These are phyloP conservation scores for Vireo griseus DNA, from an alignment of 2,797 vertebrate genomes.

Conservation along the genomic window DNA sequence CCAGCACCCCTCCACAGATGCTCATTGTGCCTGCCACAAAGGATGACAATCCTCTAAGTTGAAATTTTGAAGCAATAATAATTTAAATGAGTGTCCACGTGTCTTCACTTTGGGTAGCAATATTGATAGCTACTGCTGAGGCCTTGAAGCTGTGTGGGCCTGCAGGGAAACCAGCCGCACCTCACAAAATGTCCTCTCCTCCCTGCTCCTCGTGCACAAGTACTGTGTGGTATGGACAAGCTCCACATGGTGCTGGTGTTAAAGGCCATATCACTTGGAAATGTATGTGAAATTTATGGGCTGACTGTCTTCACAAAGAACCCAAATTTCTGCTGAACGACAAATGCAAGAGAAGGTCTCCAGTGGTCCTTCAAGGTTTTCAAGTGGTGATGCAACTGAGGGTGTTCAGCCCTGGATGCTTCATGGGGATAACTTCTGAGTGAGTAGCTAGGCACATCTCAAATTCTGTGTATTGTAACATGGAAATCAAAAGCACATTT, in stretches of 20 bases:
- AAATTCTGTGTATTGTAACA: not conserved
- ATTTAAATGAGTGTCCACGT: not conserved
- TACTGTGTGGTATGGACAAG: not conserved
- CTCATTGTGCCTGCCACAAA: not conserved
- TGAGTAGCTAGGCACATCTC: not conserved
- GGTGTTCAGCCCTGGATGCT: fast-evolving
- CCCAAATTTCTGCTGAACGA: not conserved
- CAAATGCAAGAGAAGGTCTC: not conserved
- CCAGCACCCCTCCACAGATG: not conserved
- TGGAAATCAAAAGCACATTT: not conserved
- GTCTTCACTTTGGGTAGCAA: not conserved
- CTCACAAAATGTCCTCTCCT: not conserved
- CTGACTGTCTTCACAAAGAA: not conserved
- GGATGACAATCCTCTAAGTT: not conserved
- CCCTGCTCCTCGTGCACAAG: fast-evolving
- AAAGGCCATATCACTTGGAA: not conserved
- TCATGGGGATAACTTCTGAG: not conserved
- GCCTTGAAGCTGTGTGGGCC: fast-evolving
- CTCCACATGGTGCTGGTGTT: fast-evolving
- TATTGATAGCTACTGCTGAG: not conserved
- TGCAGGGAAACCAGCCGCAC: not conserved
- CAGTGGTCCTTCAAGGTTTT: not conserved
- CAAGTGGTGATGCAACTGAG: not conserved
- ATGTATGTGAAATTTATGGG: not conserved
- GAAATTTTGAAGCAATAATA: not conserved